Evolutionary conservation across 2,888 invertebrate species (phyloP).

Genomic region (Onthophagus sagittarius): DNA sequence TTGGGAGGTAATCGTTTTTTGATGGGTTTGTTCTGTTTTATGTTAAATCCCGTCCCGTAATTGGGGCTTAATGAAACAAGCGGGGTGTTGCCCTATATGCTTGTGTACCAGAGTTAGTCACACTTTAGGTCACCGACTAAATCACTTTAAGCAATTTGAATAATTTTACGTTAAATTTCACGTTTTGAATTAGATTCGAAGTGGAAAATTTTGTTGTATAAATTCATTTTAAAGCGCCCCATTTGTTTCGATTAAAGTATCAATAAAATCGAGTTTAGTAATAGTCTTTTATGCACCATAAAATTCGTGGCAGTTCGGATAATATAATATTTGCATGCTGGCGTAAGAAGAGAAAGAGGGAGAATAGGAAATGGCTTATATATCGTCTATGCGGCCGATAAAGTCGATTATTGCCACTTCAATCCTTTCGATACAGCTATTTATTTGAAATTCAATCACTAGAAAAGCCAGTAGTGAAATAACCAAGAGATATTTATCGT

Average conservation of each 20-base stretch:
- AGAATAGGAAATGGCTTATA: not conserved
- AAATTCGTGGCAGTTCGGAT: not conserved
- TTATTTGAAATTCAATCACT: no score
- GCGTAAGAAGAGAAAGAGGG: not conserved
- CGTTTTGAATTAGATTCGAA: no score
- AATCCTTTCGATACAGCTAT: not conserved
- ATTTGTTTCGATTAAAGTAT: not conserved
- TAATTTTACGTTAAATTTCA: not conserved
- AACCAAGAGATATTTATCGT: no score
- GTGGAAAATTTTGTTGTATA: no score
- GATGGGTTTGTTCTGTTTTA: no score
- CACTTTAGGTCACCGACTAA: not conserved
- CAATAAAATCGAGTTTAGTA: not conserved
- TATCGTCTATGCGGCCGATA: not conserved
- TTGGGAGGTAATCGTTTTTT: no score
- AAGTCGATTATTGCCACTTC: not conserved
- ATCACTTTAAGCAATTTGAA: not conserved
- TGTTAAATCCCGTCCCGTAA: not conserved
- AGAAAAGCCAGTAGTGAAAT: no score
- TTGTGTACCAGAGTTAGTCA: not conserved
- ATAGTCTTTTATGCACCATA: not conserved
- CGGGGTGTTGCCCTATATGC: not conserved
- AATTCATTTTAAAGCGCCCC: no score
- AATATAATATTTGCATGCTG: not conserved
- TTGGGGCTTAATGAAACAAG: not conserved